These are phyloP conservation scores for Oncorhynchus nerka DNA, from an alignment of 2,113 vertebrate species.

Conservation along the genomic window DNA sequence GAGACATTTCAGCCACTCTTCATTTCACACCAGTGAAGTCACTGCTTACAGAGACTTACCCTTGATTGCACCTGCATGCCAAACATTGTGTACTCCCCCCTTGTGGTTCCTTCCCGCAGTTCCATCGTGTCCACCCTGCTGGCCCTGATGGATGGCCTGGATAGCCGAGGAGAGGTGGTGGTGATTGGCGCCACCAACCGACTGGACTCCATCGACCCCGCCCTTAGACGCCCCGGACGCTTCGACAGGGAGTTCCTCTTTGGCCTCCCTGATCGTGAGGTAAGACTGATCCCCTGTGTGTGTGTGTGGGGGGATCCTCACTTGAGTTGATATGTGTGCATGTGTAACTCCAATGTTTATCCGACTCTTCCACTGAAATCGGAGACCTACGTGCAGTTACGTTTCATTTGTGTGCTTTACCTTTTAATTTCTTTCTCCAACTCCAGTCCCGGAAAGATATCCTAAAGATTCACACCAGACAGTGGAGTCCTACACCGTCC, in stretches of 20 bases:
- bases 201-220: constrained; percentile 92
- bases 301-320: no score
- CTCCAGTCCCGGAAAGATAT: constrained; percentile 89
- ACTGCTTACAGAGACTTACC: no score
- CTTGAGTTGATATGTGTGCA: constrained; percentile 35
- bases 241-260: constrained; percentile 96
- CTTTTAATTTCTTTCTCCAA: background rate
- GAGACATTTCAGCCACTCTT: background rate
- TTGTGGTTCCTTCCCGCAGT: constrained; percentile 36
- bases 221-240: constrained; percentile 90
- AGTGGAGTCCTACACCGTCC: constrained; percentile 82
- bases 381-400: background rate
- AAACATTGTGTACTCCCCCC: background rate
- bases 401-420: background rate
- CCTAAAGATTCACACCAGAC: constrained; percentile 87
- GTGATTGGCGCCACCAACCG: constrained; percentile 96
- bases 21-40: no score
- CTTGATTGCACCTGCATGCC: background rate
- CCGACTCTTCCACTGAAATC: no score
- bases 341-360: constrained; percentile 79
- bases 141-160: constrained; percentile 93
- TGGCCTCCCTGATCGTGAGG: constrained; percentile 88
- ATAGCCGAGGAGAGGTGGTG: constrained; percentile 88
- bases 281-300: constrained; percentile 42
- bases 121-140: constrained; percentile 93